Evolutionary conservation across 53 echinoderm and acorn worm genomes (phyloP).

Genomic region (Holothuria scabra): DNA sequence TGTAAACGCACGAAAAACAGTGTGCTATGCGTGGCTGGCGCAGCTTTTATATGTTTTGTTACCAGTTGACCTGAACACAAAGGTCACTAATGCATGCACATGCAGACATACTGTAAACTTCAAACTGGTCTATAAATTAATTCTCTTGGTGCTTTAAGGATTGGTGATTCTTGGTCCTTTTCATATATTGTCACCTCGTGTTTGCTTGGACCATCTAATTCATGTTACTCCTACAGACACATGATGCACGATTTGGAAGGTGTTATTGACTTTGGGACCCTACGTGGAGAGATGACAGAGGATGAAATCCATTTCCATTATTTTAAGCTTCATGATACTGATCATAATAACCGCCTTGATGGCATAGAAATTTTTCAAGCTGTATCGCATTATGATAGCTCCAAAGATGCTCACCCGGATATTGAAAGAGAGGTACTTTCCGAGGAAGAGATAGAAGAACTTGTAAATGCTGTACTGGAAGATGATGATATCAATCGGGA

Average conservation of each 20-base stretch:
- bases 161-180: too few relatives aligned
- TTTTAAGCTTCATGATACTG: constrained; percentile 74
- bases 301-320: constrained; percentile 72
- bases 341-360: constrained; percentile 73
- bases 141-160: too few relatives aligned
- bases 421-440: constrained; percentile 23
- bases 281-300: constrained; percentile 53
- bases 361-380: constrained; percentile 78
- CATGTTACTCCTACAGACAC: constrained; percentile 59
- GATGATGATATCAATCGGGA: constrained; percentile 69
- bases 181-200: background rate
- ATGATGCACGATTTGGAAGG: constrained; percentile 64
- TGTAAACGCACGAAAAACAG: too few relatives aligned
- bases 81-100: too few relatives aligned
- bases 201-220: background rate
- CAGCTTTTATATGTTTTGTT: too few relatives aligned
- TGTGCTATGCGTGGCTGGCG: too few relatives aligned
- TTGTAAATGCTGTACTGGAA: constrained; percentile 62
- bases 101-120: too few relatives aligned
- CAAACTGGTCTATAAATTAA: too few relatives aligned
- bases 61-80: too few relatives aligned
- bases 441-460: constrained; percentile 51
- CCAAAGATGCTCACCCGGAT: background rate
- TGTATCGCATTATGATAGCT: constrained; percentile 61
- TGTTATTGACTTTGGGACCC: constrained; percentile 52